Percentiles rank a stretch among this genome's conserved stretches.
phyloP scores from a whole-genome alignment of 2,113 vertebrate genomes.

The Laticauda colubrina region DNA sequence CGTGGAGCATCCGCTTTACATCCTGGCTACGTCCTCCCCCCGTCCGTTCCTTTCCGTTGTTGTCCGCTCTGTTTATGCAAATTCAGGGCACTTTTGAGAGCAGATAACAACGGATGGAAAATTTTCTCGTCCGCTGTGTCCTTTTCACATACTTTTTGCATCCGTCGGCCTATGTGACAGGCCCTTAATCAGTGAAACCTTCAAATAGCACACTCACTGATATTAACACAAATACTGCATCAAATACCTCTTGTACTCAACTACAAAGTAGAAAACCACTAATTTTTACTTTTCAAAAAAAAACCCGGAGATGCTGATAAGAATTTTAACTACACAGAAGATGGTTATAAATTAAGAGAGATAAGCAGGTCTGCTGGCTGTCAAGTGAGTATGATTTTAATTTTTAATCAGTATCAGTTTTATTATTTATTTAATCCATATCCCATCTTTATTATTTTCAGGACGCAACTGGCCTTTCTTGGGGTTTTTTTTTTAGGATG shows the following conservation, averaged over 20 bases:
- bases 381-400: neutral
- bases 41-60: too few relatives aligned
- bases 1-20: too few relatives aligned
- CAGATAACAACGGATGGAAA: too few relatives aligned
- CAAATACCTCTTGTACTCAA: neutral
- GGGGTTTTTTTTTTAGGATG: too few relatives aligned
- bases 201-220: neutral
- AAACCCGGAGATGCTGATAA: neutral
- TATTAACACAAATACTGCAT: conserved; percentile 13
- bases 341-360: neutral
- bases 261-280: neutral
- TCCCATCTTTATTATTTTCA: neutral
- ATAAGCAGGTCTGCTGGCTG: neutral
- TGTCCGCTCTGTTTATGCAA: too few relatives aligned
- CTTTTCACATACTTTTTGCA: too few relatives aligned
- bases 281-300: neutral
- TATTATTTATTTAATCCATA: neutral
- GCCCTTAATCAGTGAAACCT: neutral
- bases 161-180: too few relatives aligned
- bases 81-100: too few relatives aligned
- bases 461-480: too few relatives aligned
- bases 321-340: neutral
- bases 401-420: neutral
- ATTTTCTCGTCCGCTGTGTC: too few relatives aligned
- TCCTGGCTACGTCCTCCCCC: too few relatives aligned